phyloP scores from a whole-genome alignment of 1,140 invertebrate genomes.

The Ephestia elutella region DNA sequence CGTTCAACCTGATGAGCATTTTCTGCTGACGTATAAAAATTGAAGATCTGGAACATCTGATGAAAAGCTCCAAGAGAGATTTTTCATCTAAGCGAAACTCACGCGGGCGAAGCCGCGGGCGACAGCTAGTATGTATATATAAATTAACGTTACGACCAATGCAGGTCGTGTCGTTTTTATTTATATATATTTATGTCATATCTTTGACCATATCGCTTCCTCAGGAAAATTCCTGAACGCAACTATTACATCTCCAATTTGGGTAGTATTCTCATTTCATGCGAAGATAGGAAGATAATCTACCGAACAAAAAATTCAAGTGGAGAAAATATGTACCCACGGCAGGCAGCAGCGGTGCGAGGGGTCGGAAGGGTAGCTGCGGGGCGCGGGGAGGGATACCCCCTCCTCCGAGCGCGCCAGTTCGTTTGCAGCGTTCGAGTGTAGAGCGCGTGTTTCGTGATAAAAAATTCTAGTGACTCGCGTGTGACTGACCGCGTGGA shows the following conservation, averaged over 20 bases:
- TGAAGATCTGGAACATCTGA: too few species aligned
- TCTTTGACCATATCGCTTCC: conserved; percentile 25
- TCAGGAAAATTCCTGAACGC: conserved; percentile 54
- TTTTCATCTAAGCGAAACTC: too few species aligned
- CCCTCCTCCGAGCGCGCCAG: conserved; percentile 37
- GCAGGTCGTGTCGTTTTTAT: too few species aligned
- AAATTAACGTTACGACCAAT: too few species aligned
- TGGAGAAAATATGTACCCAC: conserved; percentile 67
- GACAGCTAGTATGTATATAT: too few species aligned
- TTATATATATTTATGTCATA: conserved; percentile 30
- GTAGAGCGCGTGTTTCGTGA: conserved; percentile 28
- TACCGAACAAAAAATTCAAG: conserved; percentile 64
- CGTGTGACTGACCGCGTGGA: conserved; percentile 53
- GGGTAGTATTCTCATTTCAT: conserved; percentile 69
- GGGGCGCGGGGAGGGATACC: conserved; percentile 37
- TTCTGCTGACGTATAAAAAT: too few species aligned
- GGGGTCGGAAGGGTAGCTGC: conserved; percentile 31
- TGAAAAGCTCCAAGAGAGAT: too few species aligned
- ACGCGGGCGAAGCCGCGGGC: too few species aligned
- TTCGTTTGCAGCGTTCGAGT: conserved; percentile 41
- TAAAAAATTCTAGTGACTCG: conserved; percentile 25
- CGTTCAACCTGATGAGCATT: too few species aligned
- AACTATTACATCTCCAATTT: conserved; percentile 70
- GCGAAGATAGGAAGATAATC: conserved; percentile 70
- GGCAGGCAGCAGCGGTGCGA: conserved; percentile 55